Base-by-base conservation (phyloP, 2,113 vertebrate genomes). In the Steatornis caripensis region DNA sequence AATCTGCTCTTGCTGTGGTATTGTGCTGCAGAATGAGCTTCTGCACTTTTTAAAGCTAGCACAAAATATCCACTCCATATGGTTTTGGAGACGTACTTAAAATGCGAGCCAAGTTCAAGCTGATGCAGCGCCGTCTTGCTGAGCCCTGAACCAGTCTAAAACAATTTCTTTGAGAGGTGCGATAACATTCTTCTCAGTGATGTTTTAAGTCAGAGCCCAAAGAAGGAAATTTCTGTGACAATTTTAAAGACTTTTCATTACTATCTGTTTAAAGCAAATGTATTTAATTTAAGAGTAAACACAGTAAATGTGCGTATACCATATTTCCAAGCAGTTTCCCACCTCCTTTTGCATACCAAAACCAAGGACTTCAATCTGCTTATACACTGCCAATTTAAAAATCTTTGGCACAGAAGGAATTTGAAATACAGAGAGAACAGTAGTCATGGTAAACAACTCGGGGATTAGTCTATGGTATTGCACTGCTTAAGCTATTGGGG, bases 61-160 rank as follows among this genome's bases (percentile, higher is more conserved):
- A 93, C 15, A 87, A 87, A 85, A 88, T 85, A 85, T 57, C 41
- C 11, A 46, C 46, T 93, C 84, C 88, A 69, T 91, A 87, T 94
- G 77, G 26, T 91, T 92, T 87, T 91, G 36, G 62, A 94, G 62
- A 85, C 6, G 3, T 83, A 70, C 29, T 85, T 95, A 77, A 82
- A 95, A 72, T 87, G 75, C 27, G 69, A 95, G 84, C 93, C 84
- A 97, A 89, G 65, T 84, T 81, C 74, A 93, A 79, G 43, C 49
- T 91, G 83, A 78, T 87, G 55, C 43, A 49, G 17, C 0, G 0
- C 68, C 93, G 57, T 75, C 94, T 95, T 89, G 65, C 86, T 89
- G 80, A 92, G 69, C 26, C 37, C 80, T 82, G 57, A 92, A 76
- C 80, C 78, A 82, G 74, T 78, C 84, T 91, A 61, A 94, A 94